These are phyloP conservation scores for Ctenochaetus hawaiiensis DNA, from an alignment of 2,797 vertebrate species.

Conservation along the genomic window DNA sequence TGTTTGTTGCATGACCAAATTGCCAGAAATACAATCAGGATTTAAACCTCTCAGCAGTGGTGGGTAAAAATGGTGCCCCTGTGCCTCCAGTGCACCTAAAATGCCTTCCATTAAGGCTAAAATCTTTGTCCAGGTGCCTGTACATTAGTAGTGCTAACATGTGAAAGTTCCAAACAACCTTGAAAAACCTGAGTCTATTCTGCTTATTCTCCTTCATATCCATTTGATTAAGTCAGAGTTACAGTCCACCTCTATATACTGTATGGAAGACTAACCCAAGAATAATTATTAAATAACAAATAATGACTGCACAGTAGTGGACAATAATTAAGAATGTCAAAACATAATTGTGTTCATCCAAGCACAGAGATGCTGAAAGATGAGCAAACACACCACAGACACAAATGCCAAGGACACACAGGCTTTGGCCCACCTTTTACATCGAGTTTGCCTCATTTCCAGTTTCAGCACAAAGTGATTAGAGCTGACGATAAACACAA, in stretches of 20 bases:
- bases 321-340: constrained; percentile 34
- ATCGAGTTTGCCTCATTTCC: constrained; percentile 59
- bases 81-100: constrained; percentile 37
- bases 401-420: constrained; percentile 22
- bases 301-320: constrained; percentile 26
- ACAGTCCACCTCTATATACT: constrained; percentile 1
- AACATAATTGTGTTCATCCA: constrained; percentile 35
- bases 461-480: constrained; percentile 82
- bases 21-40: constrained; percentile 35
- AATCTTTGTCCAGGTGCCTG: constrained; percentile 12
- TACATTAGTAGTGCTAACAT: constrained; percentile 22
- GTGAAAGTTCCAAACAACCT: constrained; percentile 38
- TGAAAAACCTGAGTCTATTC: constrained; percentile 29
- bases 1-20: constrained; percentile 46
- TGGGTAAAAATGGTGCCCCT: constrained; percentile 17
- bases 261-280: background rate
- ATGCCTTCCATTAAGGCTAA: constrained; percentile 48
- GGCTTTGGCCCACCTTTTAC: constrained; percentile 49
- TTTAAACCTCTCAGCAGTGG: constrained; percentile 36
- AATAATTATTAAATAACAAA: constrained; percentile 33
- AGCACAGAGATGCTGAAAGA: constrained; percentile 41
- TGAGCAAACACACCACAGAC: constrained; percentile 40
- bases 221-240: constrained; percentile 22
- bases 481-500: constrained; percentile 74
- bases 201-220: constrained; percentile 25